Evolutionary conservation across 2,888 invertebrate genomes (phyloP).

Genomic region (Platycheirus albimanus): DNA sequence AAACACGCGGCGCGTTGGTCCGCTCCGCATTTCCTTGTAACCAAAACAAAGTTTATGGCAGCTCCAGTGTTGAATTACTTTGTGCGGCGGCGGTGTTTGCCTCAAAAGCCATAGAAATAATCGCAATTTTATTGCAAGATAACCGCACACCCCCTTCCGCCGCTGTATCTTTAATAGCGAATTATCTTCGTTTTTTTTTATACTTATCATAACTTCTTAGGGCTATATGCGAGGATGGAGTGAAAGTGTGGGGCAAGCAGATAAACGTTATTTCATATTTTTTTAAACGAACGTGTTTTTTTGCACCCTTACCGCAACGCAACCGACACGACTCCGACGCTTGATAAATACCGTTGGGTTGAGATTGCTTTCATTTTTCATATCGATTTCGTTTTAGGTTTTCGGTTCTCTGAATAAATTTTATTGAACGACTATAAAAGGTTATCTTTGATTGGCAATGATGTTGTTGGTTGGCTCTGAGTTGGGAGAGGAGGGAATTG

Average conservation of each 20-base stretch:
- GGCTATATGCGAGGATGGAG: background rate
- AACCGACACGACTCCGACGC: too few species aligned
- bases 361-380: constrained; percentile 36
- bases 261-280: constrained; percentile 32
- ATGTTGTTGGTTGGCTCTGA: constrained; percentile 24
- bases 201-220: constrained; percentile 30
- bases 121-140: constrained; percentile 30
- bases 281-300: constrained; percentile 17
- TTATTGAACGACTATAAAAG: constrained; percentile 63
- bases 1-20: too few species aligned
- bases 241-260: constrained; percentile 1
- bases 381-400: constrained; percentile 36
- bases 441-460: constrained; percentile 71
- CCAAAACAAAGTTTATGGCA: background rate
- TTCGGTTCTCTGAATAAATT: constrained; percentile 48
- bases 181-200: constrained; percentile 35
- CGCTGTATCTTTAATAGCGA: constrained; percentile 24
- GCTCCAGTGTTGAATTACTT: background rate
- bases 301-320: too few species aligned
- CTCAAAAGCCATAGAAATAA: constrained; percentile 16
- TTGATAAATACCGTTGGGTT: constrained; percentile 12
- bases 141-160: constrained; percentile 4
- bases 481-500: background rate
- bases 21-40: background rate
- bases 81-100: constrained; percentile 3